Base-by-base conservation (phyloP, 1,140 invertebrate genomes). In the Luehdorfia chinensis region DNA sequence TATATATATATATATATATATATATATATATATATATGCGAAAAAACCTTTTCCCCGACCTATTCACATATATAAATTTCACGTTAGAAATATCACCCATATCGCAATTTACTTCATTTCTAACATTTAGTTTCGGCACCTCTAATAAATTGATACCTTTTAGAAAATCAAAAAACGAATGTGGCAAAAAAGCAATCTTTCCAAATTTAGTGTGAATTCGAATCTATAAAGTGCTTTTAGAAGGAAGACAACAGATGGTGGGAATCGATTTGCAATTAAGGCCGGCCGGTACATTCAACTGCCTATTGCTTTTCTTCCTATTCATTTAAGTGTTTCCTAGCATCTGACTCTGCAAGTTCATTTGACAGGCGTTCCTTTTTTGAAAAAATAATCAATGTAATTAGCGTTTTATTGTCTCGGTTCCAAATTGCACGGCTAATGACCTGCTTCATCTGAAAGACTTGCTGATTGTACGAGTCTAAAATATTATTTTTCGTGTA, bases 261-360 rank as follows among this genome's bases (percentile, higher is more conserved):
- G 12, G 25, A 43, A 66, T 66, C 59, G 64, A 66, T 66, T 66
- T 55, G 60, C 50, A 59, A 63, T 66, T 58, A 63, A 51, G 56
- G 57, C 32, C 47, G 43, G 32, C n/a, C n/a, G n/a, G n/a, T n/a
- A n/a, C 36, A 41, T 41, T 41, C 36, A 41, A 41, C 36, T 21
- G 21, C 21, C 23, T 41, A 41, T 25, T 37, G 34, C n/a, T 25
- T 39, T 39, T 25, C 36, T 41, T 41, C 11, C 21, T 25, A 41
- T 41, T 41, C 36, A 41, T 27, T 41, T 25, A 41, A 41, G 15
- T 25, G 36, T n/a, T 39, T 8, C 6, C 16, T 8, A 7, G 3
- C 33, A 9, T 18, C 21, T 13, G 36, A 27, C 11, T 21, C 18
- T 25, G 13, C 23, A 14, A 14, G 25, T 37, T 37, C 18, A n/a